These are phyloP conservation scores for Phalacrocorax pelagicus DNA, from an alignment of 2,113 vertebrate species.

Conservation along the genomic window DNA sequence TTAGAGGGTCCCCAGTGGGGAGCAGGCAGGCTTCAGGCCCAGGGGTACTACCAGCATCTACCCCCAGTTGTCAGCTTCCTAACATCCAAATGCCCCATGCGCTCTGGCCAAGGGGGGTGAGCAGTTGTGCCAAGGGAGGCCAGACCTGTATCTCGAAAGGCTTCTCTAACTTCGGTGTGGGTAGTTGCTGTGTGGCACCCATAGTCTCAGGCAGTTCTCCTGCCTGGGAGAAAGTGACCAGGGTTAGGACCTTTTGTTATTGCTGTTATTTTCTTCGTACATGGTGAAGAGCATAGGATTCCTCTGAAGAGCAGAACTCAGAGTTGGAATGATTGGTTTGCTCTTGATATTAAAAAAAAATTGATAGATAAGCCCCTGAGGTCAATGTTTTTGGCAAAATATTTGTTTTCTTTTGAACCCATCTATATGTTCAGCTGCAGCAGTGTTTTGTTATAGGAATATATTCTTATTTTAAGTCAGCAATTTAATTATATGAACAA, in stretches of 20 bases:
- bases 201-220: not conserved
- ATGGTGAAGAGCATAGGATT: not conserved
- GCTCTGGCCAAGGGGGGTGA: not conserved
- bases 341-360: not conserved
- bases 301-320: not conserved
- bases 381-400: not conserved
- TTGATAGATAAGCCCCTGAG: not conserved
- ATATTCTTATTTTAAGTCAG: not conserved
- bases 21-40: not conserved
- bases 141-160: not conserved
- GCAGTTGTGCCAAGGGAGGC: not conserved
- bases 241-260: not conserved
- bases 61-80: not conserved
- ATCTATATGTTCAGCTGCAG: not conserved
- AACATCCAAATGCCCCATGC: not conserved
- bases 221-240: not conserved
- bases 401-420: not conserved
- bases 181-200: accelerated
- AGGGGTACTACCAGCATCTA: not conserved
- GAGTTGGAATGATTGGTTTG: not conserved
- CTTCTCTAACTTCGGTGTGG: not conserved
- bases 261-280: not conserved
- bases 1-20: accelerated
- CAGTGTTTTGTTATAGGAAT: not conserved
- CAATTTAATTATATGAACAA: not conserved